Evolutionary conservation across 2,888 invertebrate genomes (phyloP), one percentile per base, ranked within the genome.

Genomic region (Cryptus armator): DNA sequence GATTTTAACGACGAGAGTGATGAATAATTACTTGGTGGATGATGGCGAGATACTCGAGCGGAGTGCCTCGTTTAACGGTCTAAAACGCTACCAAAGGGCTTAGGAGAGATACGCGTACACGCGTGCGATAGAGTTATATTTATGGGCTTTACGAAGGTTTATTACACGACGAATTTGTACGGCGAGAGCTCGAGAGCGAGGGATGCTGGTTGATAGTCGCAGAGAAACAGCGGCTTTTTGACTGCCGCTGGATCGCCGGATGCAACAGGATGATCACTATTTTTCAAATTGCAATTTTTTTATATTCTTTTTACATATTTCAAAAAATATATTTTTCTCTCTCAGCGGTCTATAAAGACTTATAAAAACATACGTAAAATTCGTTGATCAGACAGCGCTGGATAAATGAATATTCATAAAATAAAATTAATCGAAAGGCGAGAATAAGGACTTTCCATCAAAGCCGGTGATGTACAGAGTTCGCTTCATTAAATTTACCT

Each of bases 1-100:
- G 81, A 81, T 81, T 81, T 81, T 75, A 77, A 72, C 83, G 83
- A 72, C 74, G 72, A 37, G 72, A 51, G 83, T 62, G 83, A 83
- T 83, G 78, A 78, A 83, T 83, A 83, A 83, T 83, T 78, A 78
- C 80, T 62, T 32, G 72, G 44, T 44, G 72, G 56, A 48, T 59
- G 80, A 72, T 75, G 59, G 68, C 81, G 56, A 74, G 56, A 68
- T 43, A 53, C 72, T 56, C 71, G 37, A 37, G 37, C 37, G 37
- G 75, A 70, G 78, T 32, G 74, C 24, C 74, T 68, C 37, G 48
- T 64, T 68, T 56, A 74, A 74, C 72, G 81, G 74, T 48, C 81
- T 24, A 75, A 75, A 74, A 66, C 74, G 74, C 74, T 72, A 51
- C 19, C 43, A 37, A 56, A 75, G 62, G 75, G 74, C 59, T 68